Evolutionary conservation across 2,888 invertebrate species (phyloP).

Genomic region (Perithous albicinctus): DNA sequence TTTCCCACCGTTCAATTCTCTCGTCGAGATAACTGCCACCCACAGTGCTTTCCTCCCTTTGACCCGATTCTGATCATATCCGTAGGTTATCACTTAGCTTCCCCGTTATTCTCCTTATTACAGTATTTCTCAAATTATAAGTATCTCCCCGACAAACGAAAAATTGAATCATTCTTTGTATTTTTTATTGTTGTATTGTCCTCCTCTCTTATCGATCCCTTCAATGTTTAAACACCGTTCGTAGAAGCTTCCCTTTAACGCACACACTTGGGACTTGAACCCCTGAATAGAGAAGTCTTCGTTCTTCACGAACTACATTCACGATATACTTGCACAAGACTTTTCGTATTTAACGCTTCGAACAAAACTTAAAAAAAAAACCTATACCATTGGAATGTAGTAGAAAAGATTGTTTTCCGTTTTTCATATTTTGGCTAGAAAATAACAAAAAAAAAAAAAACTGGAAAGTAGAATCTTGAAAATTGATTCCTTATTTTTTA

Average conservation of each 20-base stretch:
- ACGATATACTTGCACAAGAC: neutral
- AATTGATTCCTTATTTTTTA: no score
- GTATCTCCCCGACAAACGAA: neutral
- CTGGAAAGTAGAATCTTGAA: no score
- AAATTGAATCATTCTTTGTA: neutral
- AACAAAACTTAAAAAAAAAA: neutral
- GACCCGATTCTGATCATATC: conserved; percentile 48
- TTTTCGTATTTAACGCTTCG: neutral
- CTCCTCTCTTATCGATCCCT: neutral
- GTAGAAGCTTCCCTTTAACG: conserved; percentile 31
- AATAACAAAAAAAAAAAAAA: no score
- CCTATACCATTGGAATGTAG: neutral
- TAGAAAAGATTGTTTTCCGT: neutral
- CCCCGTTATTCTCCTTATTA: neutral
- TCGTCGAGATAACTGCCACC: conserved; percentile 22
- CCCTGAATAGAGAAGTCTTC: neutral
- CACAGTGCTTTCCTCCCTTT: conserved; percentile 13
- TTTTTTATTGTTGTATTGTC: no score
- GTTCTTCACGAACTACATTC: conserved; percentile 13
- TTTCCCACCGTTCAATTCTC: conserved; percentile 20
- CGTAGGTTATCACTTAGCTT: conserved; percentile 3
- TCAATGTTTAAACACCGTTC: conserved; percentile 46
- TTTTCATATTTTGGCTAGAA: no score
- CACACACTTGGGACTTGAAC: conserved; percentile 6
- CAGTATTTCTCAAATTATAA: neutral